Evolutionary conservation across 1,140 invertebrate species (phyloP).

Genomic region (Trichomalopsis sarcophagae): DNA sequence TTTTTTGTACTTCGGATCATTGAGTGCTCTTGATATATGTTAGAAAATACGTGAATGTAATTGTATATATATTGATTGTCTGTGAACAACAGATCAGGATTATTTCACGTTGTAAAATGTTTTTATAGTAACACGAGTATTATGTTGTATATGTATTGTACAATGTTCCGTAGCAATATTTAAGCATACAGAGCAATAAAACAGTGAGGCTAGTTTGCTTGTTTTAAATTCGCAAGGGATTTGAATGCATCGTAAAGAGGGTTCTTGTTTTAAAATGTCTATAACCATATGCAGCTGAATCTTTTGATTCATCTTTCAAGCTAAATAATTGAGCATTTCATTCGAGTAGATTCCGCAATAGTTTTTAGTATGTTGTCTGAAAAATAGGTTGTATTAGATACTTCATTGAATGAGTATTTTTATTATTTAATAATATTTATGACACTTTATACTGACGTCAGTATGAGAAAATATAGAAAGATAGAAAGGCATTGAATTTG

Average conservation of each 20-base stretch:
- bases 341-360: not conserved
- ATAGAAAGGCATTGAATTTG: not conserved
- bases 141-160: constrained; percentile 25
- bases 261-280: not conserved
- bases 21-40: not conserved
- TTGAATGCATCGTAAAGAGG: constrained; percentile 15
- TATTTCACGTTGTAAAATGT: constrained; percentile 33
- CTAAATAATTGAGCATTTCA: constrained; percentile 41
- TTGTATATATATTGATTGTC: constrained; percentile 34
- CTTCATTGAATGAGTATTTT: not conserved
- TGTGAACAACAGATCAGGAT: not conserved
- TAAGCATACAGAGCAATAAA: constrained; percentile 19
- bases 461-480: not conserved
- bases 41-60: constrained; percentile 7
- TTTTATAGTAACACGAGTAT: constrained; percentile 25
- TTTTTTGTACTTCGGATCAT: not conserved
- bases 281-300: not conserved
- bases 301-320: constrained; percentile 1
- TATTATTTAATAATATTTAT: not conserved
- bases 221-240: not conserved
- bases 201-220: constrained; percentile 1
- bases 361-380: not conserved
- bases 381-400: constrained; percentile 1
- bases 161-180: constrained; percentile 9
- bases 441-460: not conserved